Percentiles rank a stretch among this genome's conserved stretches.
These are phyloP conservation scores for Drosophila longiperda DNA, from an alignment of 2,888 invertebrate species.

Conservation along the genomic window DNA sequence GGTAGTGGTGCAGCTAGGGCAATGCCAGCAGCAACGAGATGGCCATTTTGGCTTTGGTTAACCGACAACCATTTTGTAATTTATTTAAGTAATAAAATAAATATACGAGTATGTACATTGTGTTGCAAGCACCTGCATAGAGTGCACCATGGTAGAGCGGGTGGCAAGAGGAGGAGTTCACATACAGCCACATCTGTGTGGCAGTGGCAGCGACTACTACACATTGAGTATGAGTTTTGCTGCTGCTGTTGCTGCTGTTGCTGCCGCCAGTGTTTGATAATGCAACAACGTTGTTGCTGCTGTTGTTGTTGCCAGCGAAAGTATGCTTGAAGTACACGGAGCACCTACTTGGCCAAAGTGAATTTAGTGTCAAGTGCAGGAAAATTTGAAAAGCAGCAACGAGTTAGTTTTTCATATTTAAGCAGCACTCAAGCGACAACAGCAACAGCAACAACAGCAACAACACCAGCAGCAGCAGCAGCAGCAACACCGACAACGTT, in stretches of 20 bases:
- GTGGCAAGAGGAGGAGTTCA: not conserved
- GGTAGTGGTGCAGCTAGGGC: conserved; percentile 1
- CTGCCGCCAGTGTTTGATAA: conserved; percentile 18
- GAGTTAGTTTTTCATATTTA: conserved; percentile 81
- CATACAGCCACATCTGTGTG: conserved; percentile 2
- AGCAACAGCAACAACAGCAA: conserved; percentile 37
- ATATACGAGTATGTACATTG: conserved; percentile 66
- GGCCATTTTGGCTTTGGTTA: conserved; percentile 77
- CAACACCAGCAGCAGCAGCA: conserved; percentile 14
- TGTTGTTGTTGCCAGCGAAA: conserved; percentile 63
- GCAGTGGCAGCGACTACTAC: conserved; percentile 12
- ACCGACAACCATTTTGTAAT: conserved; percentile 79
- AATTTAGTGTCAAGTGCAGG: conserved; percentile 80
- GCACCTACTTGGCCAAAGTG: conserved; percentile 80
- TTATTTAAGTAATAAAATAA: conserved; percentile 80
- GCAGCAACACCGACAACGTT: not conserved
- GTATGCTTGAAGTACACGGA: conserved; percentile 73
- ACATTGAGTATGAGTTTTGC: conserved; percentile 36
- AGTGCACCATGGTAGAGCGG: conserved; percentile 1
- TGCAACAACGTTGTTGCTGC: conserved; percentile 23
- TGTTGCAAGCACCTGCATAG: conserved; percentile 32
- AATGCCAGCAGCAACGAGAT: conserved; percentile 20
- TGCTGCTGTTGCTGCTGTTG: conserved; percentile 21
- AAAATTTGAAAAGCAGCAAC: conserved; percentile 77
- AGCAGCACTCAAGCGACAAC: conserved; percentile 69